Base-by-base conservation (phyloP, 2,113 vertebrate genomes). In the Eupsittula cactorum region DNA sequence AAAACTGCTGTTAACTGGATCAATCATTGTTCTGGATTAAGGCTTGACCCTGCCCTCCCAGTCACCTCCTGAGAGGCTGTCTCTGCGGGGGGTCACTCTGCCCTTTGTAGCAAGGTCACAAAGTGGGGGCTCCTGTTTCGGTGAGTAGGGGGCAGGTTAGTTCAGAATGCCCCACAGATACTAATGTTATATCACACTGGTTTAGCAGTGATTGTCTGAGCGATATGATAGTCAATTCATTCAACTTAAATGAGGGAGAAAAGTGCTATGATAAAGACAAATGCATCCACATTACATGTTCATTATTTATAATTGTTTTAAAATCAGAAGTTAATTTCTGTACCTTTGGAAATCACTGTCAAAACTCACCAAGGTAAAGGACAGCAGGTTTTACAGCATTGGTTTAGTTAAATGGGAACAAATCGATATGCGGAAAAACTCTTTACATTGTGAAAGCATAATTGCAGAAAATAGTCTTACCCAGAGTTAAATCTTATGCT, bases 141-240 rank as follows among this genome's bases (percentile, higher is more conserved):
- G 27, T 27, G 31, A 35, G 12, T 25, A 41, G 28, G 46, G 19
- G 2, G 5, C 59, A 73, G n/a, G 21, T 33, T 24, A 25, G n/a
- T 16, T 85, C 42, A 31, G 28, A 57, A 18, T n/a, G 55, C 12
- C 23, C 5, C 35, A 9, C 20, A 4, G 7, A 10, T 47, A 15
- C 39, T 42, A 20, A 35, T 1, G 1, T 67, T 35, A 16, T 18
- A 5, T 53, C 46, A 16, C 4, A 6, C 21, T 28, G 39, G 1
- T 62, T 73, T 57, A 64, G 47, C 17, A 23, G n/a, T 17, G 60
- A 15, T 11, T 37, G 39, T 52, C 29, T 53, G 62, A 69, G 18
- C 9, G 6, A 0, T 2, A 7, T 39, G 31, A 28, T 19, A 35
- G 33, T n/a, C 33, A 64, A 11, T 35, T 64, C 10, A 24, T 64